phyloP scores from a whole-genome alignment of 2,888 invertebrate species.

The Drosophila bunnanda region DNA sequence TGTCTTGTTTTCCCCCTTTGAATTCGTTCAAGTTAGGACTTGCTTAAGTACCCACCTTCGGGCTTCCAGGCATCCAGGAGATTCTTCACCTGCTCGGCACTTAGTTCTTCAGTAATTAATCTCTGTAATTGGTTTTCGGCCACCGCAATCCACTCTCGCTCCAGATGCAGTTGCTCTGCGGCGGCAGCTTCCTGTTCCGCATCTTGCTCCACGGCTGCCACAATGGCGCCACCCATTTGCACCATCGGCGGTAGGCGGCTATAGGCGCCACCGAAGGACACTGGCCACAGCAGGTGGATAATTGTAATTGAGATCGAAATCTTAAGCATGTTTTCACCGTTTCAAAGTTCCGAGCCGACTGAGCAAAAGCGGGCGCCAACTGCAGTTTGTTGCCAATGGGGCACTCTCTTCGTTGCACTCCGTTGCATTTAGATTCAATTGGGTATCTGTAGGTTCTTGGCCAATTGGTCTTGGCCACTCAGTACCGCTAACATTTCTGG shows the following conservation, averaged over 20 bases:
- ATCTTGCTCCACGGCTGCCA: slow-evolving; percentile 70
- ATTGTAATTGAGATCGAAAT: slow-evolving; percentile 41
- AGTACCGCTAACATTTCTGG: slow-evolving; percentile 44
- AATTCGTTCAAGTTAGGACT: neutral
- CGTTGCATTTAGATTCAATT: slow-evolving; percentile 51
- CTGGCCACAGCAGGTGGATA: slow-evolving; percentile 44
- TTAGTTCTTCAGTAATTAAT: slow-evolving; percentile 52
- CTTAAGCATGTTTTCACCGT: slow-evolving; percentile 56
- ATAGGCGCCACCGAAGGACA: slow-evolving; percentile 27
- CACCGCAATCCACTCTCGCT: slow-evolving; percentile 32
- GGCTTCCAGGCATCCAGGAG: slow-evolving; percentile 52
- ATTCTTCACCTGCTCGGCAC: slow-evolving; percentile 25
- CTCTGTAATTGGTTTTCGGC: slow-evolving; percentile 57
- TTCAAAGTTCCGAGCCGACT: slow-evolving; percentile 55
- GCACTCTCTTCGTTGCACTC: slow-evolving; percentile 61
- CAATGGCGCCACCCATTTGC: slow-evolving; percentile 65
- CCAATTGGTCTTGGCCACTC: slow-evolving; percentile 43
- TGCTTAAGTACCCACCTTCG: slow-evolving; percentile 56
- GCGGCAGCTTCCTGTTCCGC: slow-evolving; percentile 44
- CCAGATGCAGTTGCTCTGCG: slow-evolving; percentile 34
- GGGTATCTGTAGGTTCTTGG: slow-evolving; percentile 36
- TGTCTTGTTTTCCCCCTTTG: neutral
- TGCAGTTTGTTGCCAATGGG: slow-evolving; percentile 20
- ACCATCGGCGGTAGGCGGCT: slow-evolving; percentile 51
- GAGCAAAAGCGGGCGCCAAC: slow-evolving; percentile 26